Evolutionary conservation across 2,113 vertebrate genomes (phyloP).

Genomic region (Prionailurus bengalensis): DNA sequence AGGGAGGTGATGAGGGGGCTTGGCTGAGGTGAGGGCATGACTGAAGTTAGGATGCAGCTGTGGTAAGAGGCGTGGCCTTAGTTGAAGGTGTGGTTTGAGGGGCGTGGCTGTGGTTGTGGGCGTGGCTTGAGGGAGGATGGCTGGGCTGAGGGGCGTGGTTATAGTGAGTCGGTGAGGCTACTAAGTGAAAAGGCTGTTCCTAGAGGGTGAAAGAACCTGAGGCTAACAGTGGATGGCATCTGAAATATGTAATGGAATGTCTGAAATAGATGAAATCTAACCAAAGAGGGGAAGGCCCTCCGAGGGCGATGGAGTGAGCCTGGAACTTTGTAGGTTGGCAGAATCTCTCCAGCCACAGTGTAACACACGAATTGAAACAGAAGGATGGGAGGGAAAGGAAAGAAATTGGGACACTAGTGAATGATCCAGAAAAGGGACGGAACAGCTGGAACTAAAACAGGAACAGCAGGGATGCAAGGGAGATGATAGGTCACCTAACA

Average conservation of each 20-base stretch:
- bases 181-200: background rate
- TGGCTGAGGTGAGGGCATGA: background rate
- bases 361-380: background rate
- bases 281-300: background rate
- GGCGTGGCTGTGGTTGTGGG: too few species aligned
- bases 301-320: background rate
- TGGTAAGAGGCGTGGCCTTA: too few species aligned
- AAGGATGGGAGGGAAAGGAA: background rate
- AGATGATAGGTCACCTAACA: background rate
- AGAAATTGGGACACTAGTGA: background rate
- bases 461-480: too few species aligned
- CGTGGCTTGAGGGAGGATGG: too few species aligned
- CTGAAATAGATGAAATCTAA: background rate
- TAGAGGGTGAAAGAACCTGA: background rate
- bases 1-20: too few species aligned
- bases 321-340: too few species aligned
- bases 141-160: fast-evolving
- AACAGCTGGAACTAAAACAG: background rate
- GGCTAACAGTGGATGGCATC: background rate
- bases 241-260: background rate
- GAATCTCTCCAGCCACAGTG: background rate
- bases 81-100: too few species aligned
- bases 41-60: background rate
- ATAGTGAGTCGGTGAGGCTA: fast-evolving
- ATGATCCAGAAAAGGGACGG: background rate